A percentile compares a stretch with the other conserved stretches of the same genome.
Conservation (phyloP, 2,113 vertebrate species). For the Diadophis punctatus region DNA sequence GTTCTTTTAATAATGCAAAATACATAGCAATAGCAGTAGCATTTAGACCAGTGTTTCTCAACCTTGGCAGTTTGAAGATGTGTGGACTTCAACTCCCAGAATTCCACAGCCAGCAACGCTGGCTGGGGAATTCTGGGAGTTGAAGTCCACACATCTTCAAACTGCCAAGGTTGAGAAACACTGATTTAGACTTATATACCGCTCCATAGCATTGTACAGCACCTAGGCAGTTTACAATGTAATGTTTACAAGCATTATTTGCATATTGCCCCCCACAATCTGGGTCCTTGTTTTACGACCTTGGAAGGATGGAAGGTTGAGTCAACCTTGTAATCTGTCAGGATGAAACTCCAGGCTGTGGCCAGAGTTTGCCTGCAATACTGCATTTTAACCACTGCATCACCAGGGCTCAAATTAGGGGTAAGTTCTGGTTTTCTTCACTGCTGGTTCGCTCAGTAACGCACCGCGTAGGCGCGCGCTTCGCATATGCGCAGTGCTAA, state of each 20-base stretch:
- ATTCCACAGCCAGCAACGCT: no score
- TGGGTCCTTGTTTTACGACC: neutral
- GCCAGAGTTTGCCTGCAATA: neutral
- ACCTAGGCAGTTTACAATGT: neutral
- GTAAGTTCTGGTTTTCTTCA: no score
- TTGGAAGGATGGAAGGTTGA: neutral
- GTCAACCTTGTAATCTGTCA: neutral
- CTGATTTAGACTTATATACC: neutral
- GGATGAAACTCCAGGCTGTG: neutral
- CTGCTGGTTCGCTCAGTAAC: no score
- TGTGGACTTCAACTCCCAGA: no score
- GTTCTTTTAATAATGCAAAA: neutral
- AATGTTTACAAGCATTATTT: neutral
- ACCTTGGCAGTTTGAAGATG: no score
- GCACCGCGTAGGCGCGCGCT: no score
- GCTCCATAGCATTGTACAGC: neutral
- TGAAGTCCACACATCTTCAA: no score
- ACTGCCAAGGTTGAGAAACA: no score
- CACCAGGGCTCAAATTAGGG: no score
- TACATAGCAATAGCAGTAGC: neutral
- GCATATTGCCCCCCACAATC: neutral
- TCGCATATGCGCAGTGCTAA: no score
- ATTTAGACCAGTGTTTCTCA: neutral
- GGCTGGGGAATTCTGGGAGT: no score
- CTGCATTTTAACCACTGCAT: neutral